These are phyloP conservation scores for Cyrtorhinus lividipennis DNA, from an alignment of 1,140 invertebrate genomes.

Conservation along the genomic window DNA sequence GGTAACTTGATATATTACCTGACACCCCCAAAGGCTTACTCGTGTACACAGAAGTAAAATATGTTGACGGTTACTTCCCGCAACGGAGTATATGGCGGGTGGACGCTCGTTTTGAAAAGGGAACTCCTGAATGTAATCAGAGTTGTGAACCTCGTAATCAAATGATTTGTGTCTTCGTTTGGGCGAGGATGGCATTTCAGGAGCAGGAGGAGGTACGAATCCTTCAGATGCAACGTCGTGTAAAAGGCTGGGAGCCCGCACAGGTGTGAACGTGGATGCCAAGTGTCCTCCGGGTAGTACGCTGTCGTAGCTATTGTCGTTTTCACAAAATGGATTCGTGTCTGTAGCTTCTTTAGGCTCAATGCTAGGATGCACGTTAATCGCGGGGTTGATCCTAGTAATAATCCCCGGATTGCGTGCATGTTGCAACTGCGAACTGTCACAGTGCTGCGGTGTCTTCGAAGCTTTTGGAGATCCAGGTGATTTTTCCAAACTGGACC, in stretches of 20 bases:
- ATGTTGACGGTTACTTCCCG: constrained; percentile 50
- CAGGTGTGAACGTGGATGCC: constrained; percentile 34
- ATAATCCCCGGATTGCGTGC: not conserved
- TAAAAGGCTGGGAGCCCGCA: constrained; percentile 30
- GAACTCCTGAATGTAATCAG: not conserved
- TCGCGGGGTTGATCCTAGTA: constrained; percentile 3
- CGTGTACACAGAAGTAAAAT: constrained; percentile 54
- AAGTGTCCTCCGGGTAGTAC: constrained; percentile 33
- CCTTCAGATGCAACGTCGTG: constrained; percentile 25
- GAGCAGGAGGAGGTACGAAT: constrained; percentile 36
- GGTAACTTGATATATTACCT: constrained; percentile 37
- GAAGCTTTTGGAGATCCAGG: constrained; percentile 48
- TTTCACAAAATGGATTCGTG: constrained; percentile 22
- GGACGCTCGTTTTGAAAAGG: constrained; percentile 30
- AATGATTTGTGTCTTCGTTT: constrained; percentile 22
- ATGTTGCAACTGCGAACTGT: not conserved
- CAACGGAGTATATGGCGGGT: constrained; percentile 57
- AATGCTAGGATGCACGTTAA: constrained; percentile 20
- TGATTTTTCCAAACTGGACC: constrained; percentile 70
- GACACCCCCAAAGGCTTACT: constrained; percentile 42
- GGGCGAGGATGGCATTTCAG: constrained; percentile 24
- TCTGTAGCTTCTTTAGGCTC: constrained; percentile 28
- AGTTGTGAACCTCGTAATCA: constrained; percentile 40
- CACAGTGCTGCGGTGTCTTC: constrained; percentile 10
- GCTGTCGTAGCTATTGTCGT: constrained; percentile 23